Conservation (phyloP, 2,888 invertebrate genomes). For the Caenorhabditis sp. region DNA sequence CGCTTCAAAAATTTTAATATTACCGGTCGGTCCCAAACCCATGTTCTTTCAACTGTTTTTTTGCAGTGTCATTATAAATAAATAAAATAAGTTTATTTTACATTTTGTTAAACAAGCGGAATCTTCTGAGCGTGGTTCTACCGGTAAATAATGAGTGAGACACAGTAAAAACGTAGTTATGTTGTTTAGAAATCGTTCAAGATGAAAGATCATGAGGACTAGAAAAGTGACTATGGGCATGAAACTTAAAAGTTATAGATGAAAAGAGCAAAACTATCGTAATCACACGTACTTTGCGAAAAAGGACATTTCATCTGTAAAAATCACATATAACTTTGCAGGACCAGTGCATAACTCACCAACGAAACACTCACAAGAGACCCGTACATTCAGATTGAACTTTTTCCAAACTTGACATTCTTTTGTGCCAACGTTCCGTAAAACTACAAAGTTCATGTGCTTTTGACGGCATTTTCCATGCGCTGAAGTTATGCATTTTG, state of each 20-base stretch:
- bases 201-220: slow-evolving; percentile 41
- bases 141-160: slow-evolving; percentile 20
- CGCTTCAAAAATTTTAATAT: neutral
- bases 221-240: slow-evolving; percentile 33
- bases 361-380: slow-evolving; percentile 79
- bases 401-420: slow-evolving; percentile 79
- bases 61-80: neutral
- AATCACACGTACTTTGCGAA: slow-evolving; percentile 79
- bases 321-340: neutral
- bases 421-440: slow-evolving; percentile 77
- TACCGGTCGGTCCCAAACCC: slow-evolving; percentile 32
- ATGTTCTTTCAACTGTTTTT: slow-evolving; percentile 5
- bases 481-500: slow-evolving; percentile 70
- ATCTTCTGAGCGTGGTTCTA: slow-evolving; percentile 13
- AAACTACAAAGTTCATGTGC: slow-evolving; percentile 79
- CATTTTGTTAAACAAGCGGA: neutral
- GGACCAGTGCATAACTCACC: slow-evolving; percentile 62
- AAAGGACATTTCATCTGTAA: slow-evolving; percentile 78
- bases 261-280: slow-evolving; percentile 7
- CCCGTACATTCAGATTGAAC: slow-evolving; percentile 79
- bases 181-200: slow-evolving; percentile 16
- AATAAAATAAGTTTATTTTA: neutral
- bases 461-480: slow-evolving; percentile 79
- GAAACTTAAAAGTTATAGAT: too few species aligned
- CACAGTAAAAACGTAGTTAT: neutral